Evolutionary conservation across 2,113 vertebrate genomes (phyloP), one percentile per base, ranked within the genome.

Genomic region (Hippopotamus amphibius): DNA sequence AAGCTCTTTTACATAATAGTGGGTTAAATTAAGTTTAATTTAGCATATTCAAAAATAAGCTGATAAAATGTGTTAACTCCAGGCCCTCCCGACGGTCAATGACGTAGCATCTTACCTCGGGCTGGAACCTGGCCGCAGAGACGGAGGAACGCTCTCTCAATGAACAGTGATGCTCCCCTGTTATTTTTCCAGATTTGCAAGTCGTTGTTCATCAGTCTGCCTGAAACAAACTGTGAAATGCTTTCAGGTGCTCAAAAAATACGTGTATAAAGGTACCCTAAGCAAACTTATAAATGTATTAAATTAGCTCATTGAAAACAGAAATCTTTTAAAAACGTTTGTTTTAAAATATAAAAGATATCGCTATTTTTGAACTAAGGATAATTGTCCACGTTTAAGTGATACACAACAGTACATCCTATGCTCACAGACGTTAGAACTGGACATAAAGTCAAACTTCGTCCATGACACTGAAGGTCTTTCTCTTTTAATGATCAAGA

Each of bases 151-250:
- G 0, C 10, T 57, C 46, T 79, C 43, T 37, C 7, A 28, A 14
- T 1, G 7, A 46, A 19, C 7, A 26, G 5, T 0, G 3, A 22
- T 1, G 3, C 5, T 43, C 14, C 3, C 2, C 28, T 80, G 76
- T 10, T 53, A 59, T 24, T 77, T 28, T 43, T 37, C 43, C 3
- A 19, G 68, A 59, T 22, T 59, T 7, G 17, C 33, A 10, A 13
- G 13, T 13, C 13, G 26, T 12, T 74, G 55, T 30, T 55, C 50
- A 24, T 46, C 46, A 53, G 22, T 41, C 7, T 46, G 26, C n/a
- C 2, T 12, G 12, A 74, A 17, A n/a, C 43, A 74, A 46, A 96
- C 76, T 1, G 12, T 72, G n/a, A 66, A 68, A 33, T 14, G 6
- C 21, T 9, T 43, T 55, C n/a, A 24, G 41, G 61, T 43, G 61